Conservation (phyloP, 1,140 invertebrate genomes). For the Pinna nobilis region DNA sequence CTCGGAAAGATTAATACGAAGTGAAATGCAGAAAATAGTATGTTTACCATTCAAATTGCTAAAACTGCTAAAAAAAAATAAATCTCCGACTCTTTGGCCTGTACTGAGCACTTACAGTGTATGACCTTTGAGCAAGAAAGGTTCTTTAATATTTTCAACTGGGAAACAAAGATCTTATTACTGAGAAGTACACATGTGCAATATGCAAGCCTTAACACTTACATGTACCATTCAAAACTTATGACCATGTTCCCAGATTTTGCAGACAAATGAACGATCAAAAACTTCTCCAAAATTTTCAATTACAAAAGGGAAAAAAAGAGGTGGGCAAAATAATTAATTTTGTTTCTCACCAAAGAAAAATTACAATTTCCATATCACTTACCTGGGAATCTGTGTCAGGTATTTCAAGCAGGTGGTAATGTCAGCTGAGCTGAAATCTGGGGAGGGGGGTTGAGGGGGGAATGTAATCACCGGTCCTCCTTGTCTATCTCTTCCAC, state of each 20-base stretch:
- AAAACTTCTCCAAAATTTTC: too few species aligned
- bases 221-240: too few species aligned
- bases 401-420: slow-evolving; percentile 66
- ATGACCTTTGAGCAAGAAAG: not conserved
- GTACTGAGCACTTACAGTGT: not conserved
- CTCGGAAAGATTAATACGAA: not conserved
- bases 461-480: slow-evolving; percentile 72
- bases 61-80: not conserved
- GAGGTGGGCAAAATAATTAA: too few species aligned
- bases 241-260: too few species aligned
- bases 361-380: not conserved
- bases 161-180: too few species aligned
- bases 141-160: too few species aligned
- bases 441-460: slow-evolving; percentile 46
- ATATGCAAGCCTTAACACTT: too few species aligned
- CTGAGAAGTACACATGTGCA: too few species aligned
- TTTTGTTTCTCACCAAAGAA: not conserved
- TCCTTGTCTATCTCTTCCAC: slow-evolving; percentile 68
- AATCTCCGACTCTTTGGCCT: not conserved
- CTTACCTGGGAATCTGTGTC: slow-evolving; percentile 69
- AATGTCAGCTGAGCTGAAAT: slow-evolving; percentile 61
- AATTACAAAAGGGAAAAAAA: too few species aligned
- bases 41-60: not conserved
- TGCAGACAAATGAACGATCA: too few species aligned
- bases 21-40: not conserved